Base-by-base conservation (phyloP, 2,113 vertebrate species). In the Corythoichthys haematopterus region DNA sequence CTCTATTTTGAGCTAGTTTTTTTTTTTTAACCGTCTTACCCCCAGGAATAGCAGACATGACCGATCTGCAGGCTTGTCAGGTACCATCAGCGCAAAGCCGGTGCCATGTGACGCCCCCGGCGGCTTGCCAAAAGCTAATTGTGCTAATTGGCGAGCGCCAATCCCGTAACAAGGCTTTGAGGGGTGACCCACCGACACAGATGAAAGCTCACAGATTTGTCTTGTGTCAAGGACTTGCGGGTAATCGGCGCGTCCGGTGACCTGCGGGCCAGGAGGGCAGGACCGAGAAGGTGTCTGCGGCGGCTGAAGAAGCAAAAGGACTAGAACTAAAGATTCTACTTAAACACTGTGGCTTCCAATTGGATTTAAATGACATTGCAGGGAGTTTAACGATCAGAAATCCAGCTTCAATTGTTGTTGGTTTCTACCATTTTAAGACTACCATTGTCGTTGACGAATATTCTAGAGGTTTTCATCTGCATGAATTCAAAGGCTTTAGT, bases 81-180 rank as follows among this genome's bases (percentile, higher is more conserved):
- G 85, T 85, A 90, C 57, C 84, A 92, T 93, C 91, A 91, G 80
- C 83, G 75, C 84, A 91, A 91, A 89, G 82, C 82, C 86, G 83
- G 87, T 91, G 86, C 85, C 88, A 87, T 94, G 91, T 93, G 92
- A 93, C 88, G 71, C 79, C 79, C 85, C 85, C 77, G 80, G 81
- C 77, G 80, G 83, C 84, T 88, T 93, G 85, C 80, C 87, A 87
- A 91, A 91, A 92, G 86, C 87, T 92, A 94, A 93, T 93, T 93
- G 84, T 87, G 83, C 90, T 96, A 94, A 95, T 94, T 93, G 93
- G 88, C 76, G 74, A 87, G 84, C 85, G 82, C 88, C 90, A 93
- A 92, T 94, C 89, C 91, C 88, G 86, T 88, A 93, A 93, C 91
- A 69, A 90, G 88, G 90, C 91, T 94, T 94, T 93, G 92, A 92